Evolutionary conservation across 2,888 invertebrate genomes (phyloP).

Genomic region (Drosophila infuscata): DNA sequence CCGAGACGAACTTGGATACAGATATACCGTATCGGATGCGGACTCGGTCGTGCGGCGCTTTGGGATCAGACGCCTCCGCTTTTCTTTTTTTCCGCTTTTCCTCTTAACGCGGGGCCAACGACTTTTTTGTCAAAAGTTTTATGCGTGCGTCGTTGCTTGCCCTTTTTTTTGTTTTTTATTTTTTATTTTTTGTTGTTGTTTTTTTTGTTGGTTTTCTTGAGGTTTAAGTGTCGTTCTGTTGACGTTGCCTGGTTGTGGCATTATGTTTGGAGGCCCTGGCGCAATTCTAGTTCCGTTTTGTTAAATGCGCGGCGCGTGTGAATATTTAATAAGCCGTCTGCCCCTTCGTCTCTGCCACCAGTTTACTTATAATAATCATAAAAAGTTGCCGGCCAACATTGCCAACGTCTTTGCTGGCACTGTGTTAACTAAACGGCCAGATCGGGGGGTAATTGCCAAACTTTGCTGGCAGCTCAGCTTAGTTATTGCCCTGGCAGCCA

Average conservation of each 20-base stretch:
- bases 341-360: slow-evolving; percentile 36
- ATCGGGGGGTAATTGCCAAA: slow-evolving; percentile 74
- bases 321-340: slow-evolving; percentile 77
- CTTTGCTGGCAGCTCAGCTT: slow-evolving; percentile 67
- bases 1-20: slow-evolving; percentile 44
- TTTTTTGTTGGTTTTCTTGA: slow-evolving; percentile 28
- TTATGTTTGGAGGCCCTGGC: slow-evolving; percentile 44
- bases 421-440: slow-evolving; percentile 74
- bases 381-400: slow-evolving; percentile 66
- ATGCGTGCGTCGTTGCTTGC: slow-evolving; percentile 73
- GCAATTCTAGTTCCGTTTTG: slow-evolving; percentile 67
- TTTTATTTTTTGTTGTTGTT: slow-evolving; percentile 2
- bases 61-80: slow-evolving; percentile 58
- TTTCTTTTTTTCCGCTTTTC: neutral
- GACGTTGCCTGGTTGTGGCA: slow-evolving; percentile 54
- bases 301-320: slow-evolving; percentile 79
- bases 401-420: slow-evolving; percentile 46
- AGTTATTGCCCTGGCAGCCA: slow-evolving; percentile 53
- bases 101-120: slow-evolving; percentile 31
- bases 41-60: slow-evolving; percentile 69
- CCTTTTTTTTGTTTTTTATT: slow-evolving; percentile 31
- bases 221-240: slow-evolving; percentile 35
- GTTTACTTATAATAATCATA: slow-evolving; percentile 78
- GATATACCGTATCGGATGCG: slow-evolving; percentile 56
- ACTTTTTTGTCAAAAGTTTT: slow-evolving; percentile 77